Percentiles rank a stretch among this genome's conserved stretches.
These are phyloP conservation scores for Gymnocephalus cernua DNA, from an alignment of 2,113 vertebrate genomes.

Conservation along the genomic window DNA sequence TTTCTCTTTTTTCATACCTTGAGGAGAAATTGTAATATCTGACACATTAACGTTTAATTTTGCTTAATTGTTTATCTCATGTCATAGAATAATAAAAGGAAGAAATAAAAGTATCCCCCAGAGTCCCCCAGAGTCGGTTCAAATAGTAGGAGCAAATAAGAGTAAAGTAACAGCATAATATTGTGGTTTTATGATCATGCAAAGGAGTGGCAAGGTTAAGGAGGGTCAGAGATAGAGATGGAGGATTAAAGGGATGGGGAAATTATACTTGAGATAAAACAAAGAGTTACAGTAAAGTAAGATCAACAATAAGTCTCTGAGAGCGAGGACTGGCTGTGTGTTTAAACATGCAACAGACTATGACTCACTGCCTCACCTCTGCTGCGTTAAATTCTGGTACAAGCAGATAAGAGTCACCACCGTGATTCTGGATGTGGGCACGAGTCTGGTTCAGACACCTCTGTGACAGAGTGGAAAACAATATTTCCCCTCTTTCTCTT, in stretches of 20 bases:
- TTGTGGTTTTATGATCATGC: background rate
- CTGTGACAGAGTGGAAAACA: conserved; percentile 83
- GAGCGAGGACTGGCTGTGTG: conserved; percentile 30
- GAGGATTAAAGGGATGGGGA: background rate
- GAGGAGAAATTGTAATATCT: background rate
- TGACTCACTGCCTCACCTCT: conserved; percentile 33
- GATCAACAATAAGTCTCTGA: conserved; percentile 14
- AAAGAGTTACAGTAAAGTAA: conserved; percentile 9
- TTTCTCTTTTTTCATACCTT: background rate
- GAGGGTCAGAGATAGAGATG: conserved; percentile 15
- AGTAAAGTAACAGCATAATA: background rate
- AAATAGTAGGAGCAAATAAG: background rate
- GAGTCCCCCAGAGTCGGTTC: background rate
- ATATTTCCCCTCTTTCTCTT: conserved; percentile 69
- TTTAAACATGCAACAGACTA: conserved; percentile 24
- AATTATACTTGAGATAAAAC: conserved; percentile 15
- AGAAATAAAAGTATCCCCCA: background rate
- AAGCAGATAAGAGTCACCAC: conserved; percentile 63
- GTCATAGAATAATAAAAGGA: background rate
- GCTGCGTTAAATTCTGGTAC: conserved; percentile 24
- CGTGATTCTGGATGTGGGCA: conserved; percentile 46
- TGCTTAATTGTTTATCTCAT: background rate
- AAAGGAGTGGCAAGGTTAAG: background rate
- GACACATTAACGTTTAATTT: background rate
- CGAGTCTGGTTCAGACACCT: conserved; percentile 73